Conservation (phyloP, 30 jellyfish, hydroid and myxozoan genomes). For the Nemopilema nomurai region DNA sequence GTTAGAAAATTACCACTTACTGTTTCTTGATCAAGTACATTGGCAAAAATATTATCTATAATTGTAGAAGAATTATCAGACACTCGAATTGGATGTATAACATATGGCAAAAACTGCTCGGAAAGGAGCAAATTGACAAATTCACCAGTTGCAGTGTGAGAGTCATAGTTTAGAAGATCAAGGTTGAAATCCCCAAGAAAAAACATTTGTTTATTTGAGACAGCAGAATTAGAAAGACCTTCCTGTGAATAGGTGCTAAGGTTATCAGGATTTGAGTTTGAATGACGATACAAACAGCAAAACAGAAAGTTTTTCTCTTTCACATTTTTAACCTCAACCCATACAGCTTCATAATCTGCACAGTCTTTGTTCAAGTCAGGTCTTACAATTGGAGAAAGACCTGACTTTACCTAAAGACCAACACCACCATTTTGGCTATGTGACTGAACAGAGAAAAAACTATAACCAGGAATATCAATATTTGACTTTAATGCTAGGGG, state of each 20-base stretch:
- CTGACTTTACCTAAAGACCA: conserved; percentile 9
- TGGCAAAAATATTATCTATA: conserved; percentile 7
- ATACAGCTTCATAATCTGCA: conserved; percentile 35
- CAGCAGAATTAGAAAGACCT: conserved; percentile 40
- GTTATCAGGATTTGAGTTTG: conserved; percentile 26
- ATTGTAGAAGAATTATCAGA: conserved; percentile 10
- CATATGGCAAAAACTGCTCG: conserved; percentile 11
- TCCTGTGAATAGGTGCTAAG: conserved; percentile 24
- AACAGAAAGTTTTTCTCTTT: conserved; percentile 14
- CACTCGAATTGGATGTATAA: neutral
- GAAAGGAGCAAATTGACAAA: conserved; percentile 25
- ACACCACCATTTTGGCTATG: conserved; percentile 27
- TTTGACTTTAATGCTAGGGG: neutral
- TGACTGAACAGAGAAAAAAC: conserved; percentile 8
- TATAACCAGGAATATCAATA: conserved; percentile 8
- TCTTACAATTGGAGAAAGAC: conserved; percentile 1
- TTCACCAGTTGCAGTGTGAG: conserved; percentile 22
- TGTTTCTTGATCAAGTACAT: neutral
- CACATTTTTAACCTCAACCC: conserved; percentile 18
- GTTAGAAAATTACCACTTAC: conserved; percentile 12
- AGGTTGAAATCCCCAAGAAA: conserved; percentile 35
- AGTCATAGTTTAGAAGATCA: conserved; percentile 25
- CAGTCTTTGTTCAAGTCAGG: conserved; percentile 5
- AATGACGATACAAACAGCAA: conserved; percentile 43
- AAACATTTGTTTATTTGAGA: conserved; percentile 23